Evolutionary conservation across 2,888 invertebrate genomes (phyloP).

Genomic region (Drosophila maculinotata): DNA sequence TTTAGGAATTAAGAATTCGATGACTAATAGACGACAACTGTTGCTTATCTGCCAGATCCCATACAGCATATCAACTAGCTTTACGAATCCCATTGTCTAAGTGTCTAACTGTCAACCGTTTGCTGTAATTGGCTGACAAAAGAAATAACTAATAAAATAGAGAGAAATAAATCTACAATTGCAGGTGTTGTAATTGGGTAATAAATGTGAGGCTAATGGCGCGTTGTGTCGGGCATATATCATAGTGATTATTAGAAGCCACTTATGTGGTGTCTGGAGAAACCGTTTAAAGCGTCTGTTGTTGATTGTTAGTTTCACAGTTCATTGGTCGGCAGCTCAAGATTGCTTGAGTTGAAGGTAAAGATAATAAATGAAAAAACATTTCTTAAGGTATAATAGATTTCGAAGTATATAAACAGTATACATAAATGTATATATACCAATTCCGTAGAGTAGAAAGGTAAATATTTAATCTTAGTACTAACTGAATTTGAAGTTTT

Average conservation of each 20-base stretch:
- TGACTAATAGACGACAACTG: slow-evolving; percentile 36
- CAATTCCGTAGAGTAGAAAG: not conserved
- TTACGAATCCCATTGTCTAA: slow-evolving; percentile 21
- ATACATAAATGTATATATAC: too few species aligned
- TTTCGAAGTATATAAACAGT: too few species aligned
- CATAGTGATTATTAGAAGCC: slow-evolving; percentile 25
- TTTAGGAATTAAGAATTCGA: slow-evolving; percentile 3
- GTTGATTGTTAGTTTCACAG: slow-evolving; percentile 1
- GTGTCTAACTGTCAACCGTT: slow-evolving; percentile 51
- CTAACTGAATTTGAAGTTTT: not conserved
- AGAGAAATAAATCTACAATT: slow-evolving; percentile 21
- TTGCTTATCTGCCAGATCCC: slow-evolving; percentile 24
- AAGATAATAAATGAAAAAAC: not conserved
- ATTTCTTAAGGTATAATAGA: too few species aligned
- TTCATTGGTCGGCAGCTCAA: slow-evolving; percentile 5
- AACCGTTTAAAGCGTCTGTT: slow-evolving; percentile 13
- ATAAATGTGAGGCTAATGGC: slow-evolving; percentile 48
- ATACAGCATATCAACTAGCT: slow-evolving; percentile 19
- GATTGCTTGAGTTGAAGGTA: not conserved
- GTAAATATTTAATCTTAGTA: not conserved
- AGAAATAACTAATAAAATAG: slow-evolving; percentile 30
- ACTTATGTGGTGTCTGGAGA: slow-evolving; percentile 10
- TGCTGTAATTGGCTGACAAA: slow-evolving; percentile 42
- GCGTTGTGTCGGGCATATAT: slow-evolving; percentile 52
- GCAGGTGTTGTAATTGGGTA: slow-evolving; percentile 58